These are phyloP conservation scores for Drosophila lowei DNA, from an alignment of 1,140 invertebrate species.

Conservation along the genomic window DNA sequence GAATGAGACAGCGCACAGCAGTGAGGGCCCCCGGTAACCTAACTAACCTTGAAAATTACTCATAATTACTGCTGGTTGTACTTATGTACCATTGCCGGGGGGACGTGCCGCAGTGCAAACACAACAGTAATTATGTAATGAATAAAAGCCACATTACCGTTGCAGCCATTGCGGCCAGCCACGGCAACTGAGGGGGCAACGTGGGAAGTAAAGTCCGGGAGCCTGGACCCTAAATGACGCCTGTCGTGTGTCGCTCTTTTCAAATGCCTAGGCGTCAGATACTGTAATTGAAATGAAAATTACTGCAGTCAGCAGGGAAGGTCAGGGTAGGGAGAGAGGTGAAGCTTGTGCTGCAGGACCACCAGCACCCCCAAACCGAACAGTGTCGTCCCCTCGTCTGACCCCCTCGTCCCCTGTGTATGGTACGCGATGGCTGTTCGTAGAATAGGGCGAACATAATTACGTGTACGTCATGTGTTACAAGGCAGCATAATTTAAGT, in stretches of 20 bases:
- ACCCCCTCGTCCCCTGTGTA: background rate
- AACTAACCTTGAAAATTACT: conserved; percentile 62
- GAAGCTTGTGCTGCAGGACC: conserved; percentile 8
- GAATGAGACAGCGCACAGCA: background rate
- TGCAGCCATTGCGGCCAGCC: conserved; percentile 38
- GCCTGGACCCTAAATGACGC: conserved; percentile 13
- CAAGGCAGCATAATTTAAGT: conserved; percentile 57
- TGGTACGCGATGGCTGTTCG: too few relatives aligned
- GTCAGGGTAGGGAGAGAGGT: conserved; percentile 4
- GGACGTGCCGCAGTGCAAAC: conserved; percentile 66
- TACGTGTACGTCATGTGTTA: conserved; percentile 64
- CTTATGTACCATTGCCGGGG: conserved; percentile 28
- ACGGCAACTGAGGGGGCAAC: background rate
- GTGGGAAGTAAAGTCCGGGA: too few relatives aligned
- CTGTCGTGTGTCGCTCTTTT: conserved; percentile 26
- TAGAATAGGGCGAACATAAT: conserved; percentile 30
- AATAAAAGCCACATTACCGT: conserved; percentile 73
- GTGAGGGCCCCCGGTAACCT: background rate
- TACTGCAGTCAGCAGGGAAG: conserved; percentile 43
- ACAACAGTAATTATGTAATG: conserved; percentile 78
- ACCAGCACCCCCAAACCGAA: conserved; percentile 4
- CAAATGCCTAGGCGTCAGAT: conserved; percentile 54
- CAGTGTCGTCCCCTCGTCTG: conserved; percentile 21
- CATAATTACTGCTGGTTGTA: conserved; percentile 60
- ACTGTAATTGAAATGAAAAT: conserved; percentile 76